Conservation (phyloP, 2,113 vertebrate species). For the Mionectes macconnelli region DNA sequence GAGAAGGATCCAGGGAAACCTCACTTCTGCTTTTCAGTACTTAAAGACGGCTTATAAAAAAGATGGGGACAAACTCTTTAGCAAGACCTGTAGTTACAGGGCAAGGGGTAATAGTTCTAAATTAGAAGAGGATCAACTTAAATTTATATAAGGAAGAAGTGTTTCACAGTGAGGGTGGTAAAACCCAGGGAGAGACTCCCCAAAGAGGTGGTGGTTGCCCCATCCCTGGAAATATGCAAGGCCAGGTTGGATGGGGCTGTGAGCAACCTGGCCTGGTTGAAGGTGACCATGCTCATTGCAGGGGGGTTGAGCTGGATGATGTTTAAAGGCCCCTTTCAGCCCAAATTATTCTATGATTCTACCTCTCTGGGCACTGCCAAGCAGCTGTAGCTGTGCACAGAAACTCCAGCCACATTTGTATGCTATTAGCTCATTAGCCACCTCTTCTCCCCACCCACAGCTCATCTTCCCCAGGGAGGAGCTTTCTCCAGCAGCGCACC, state of each 20-base stretch:
- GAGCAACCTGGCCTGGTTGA: neutral
- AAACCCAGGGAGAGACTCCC: neutral
- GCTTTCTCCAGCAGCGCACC: neutral
- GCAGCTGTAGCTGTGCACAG: neutral
- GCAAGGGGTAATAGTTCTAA: neutral
- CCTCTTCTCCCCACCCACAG: neutral
- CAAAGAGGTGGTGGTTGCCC: neutral
- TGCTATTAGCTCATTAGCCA: neutral
- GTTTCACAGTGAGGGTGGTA: neutral
- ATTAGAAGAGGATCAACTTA: neutral
- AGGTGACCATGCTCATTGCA: neutral
- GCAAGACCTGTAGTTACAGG: neutral
- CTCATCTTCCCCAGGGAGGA: neutral
- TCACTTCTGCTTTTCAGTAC: neutral
- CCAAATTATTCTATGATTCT: neutral
- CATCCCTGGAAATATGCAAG: no score
- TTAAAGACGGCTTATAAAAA: neutral
- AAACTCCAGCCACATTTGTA: neutral
- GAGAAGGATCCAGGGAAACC: accelerated
- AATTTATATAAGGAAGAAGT: neutral
- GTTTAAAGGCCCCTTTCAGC: neutral
- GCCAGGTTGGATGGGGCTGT: neutral
- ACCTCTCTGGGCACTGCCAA: neutral
- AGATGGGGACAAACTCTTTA: neutral
- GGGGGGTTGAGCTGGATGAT: neutral